Evolutionary conservation across 2,113 vertebrate species (phyloP), one percentile per base, ranked within the genome.

Genomic region (Psammodynastes pulverulentus): DNA sequence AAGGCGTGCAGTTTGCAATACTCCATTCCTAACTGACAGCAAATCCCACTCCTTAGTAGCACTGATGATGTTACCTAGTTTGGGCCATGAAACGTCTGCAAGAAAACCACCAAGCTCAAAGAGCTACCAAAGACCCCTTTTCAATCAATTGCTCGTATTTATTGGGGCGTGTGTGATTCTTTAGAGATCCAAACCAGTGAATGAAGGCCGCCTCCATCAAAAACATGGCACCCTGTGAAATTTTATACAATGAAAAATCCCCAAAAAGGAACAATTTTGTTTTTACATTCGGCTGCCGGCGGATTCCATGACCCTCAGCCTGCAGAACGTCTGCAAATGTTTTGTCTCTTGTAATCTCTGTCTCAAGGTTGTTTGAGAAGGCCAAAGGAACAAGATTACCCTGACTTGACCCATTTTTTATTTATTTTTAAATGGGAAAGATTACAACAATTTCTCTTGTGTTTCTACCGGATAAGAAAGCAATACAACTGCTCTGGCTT

Each of bases 251-350:
- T 72, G 4, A 62, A n/a, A n/a, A n/a, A n/a, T n/a, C n/a, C n/a
- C n/a, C 0, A 54, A 9, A 62, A 67, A 23, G 15, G 51, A 52
- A 3, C 12, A 21, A n/a, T n/a, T n/a, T n/a, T n/a, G n/a, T 17
- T 48, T 26, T 5, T 89, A 56, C 29, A 23, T 90, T 39, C 10
- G 23, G 0, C 62, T 43, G 24, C 1, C 19, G 1, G 13, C n/a
- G n/a, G n/a, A n/a, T n/a, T n/a, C n/a, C n/a, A n/a, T n/a, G n/a
- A n/a, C 15, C 48, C n/a, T 51, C 72, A 67, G 9, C 6, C 89
- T 19, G 6, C 23, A 29, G 34, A 84, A 9, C 24, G 17, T 34
- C 29, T 58, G 0, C 24, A 48, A 9, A n/a, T 26, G 12, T 48
- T 62, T 67, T n/a, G 88, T 29, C 21, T 19, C 24, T 17, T 26